phyloP scores from a whole-genome alignment of 2,113 vertebrate species.

The Chroicocephalus ridibundus region DNA sequence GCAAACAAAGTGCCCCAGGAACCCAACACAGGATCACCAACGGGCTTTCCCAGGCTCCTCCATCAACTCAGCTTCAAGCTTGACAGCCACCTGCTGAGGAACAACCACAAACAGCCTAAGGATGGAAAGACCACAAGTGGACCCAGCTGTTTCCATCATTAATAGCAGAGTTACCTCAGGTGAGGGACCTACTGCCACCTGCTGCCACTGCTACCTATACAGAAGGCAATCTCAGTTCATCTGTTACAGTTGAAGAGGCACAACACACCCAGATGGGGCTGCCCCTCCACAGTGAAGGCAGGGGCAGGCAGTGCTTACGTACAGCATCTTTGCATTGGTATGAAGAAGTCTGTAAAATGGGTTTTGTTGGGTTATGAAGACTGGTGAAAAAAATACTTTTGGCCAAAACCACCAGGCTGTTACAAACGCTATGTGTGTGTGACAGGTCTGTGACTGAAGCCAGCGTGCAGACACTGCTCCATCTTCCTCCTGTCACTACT shows the following conservation, averaged over 20 bases:
- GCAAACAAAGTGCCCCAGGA: rapidly evolving
- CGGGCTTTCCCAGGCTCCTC: rapidly evolving
- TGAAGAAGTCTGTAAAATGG: not conserved
- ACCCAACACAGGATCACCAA: rapidly evolving
- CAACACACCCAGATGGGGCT: not conserved
- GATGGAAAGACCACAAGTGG: not conserved
- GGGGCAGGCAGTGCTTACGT: rapidly evolving
- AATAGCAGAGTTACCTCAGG: not conserved
- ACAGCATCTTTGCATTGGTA: not conserved
- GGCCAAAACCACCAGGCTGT: not conserved
- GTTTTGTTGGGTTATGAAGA: not conserved
- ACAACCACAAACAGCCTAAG: not conserved
- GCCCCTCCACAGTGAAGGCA: rapidly evolving
- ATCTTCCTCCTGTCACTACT: not conserved
- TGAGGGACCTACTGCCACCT: not conserved
- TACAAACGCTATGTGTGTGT: not conserved
- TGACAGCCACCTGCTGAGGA: not conserved
- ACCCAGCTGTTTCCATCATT: not conserved
- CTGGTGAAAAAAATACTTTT: not conserved
- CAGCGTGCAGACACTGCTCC: not conserved
- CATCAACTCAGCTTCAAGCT: not conserved
- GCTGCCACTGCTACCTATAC: not conserved
- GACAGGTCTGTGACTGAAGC: not conserved
- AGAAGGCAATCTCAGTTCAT: not conserved
- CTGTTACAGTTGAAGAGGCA: not conserved